Evolutionary conservation across 1,140 invertebrate genomes (phyloP), one percentile per base, ranked within the genome.

Genomic region (Idris sp.): DNA sequence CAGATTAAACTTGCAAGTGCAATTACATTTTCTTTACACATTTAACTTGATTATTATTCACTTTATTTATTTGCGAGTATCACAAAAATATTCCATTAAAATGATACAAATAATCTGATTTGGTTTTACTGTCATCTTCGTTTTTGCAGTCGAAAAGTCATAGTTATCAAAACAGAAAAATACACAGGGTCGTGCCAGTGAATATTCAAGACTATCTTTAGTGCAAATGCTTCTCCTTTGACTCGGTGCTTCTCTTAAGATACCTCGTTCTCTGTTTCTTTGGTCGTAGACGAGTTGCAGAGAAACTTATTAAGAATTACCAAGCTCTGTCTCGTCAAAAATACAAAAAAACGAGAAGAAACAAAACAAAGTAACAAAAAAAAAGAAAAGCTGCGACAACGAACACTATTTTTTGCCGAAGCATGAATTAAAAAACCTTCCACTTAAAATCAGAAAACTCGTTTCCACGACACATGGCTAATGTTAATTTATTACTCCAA

Each of bases 271-370:
- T 48, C n/a, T 41, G 13, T 61, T 62, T 25, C 35, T 51, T 53
- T 46, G 36, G 58, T 36, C 40, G 30, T 19, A 19, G 9, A 33
- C 28, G 43, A 62, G 30, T 67, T 51, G 46, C 56, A 40, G 26
- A 48, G 61, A 67, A 74, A 74, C 46, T 74, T 74, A 74, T 74
- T 74, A 74, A 67, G 54, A 74, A 26, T 74, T 67, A 49, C 54
- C 31, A 36, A 41, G 44, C 51, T 4, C 36, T 65, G 41, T 73
- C 43, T 65, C 15, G 53, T 14, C 28, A 18, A 15, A 53, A 58
- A 51, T n/a, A n/a, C n/a, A n/a, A n/a, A n/a, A n/a, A n/a, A n/a
- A n/a, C n/a, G n/a, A n/a, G n/a, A n/a, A n/a, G n/a, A n/a, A n/a
- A n/a, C n/a, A 25, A 41, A 46, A 19, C 15, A 35, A 36, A 26